phyloP scores from a whole-genome alignment of 2,113 vertebrate species.

The mouse (Mus musculus) region GRCm39 chr6:140858501-140859000 shows the following conservation, averaged over 20 bases:
- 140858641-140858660: background rate
- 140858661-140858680: background rate
- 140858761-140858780: background rate
- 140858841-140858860: background rate
- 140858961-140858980: slow-evolving; percentile 53
- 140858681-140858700: background rate
- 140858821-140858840: background rate
- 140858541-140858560: background rate
- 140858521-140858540: background rate
- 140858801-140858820: background rate
- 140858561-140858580: background rate
- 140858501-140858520: background rate
- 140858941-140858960: slow-evolving; percentile 67
- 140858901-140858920: background rate
- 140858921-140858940: slow-evolving; percentile 21
- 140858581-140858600: slow-evolving; percentile 15
- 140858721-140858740: background rate
- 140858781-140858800: background rate
- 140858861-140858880: background rate
- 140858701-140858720: background rate
- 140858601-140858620: background rate
- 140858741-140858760: background rate
- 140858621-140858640: slow-evolving; percentile 18
- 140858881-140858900: slow-evolving; percentile 36
- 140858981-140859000: slow-evolving; percentile 61